phyloP scores from a whole-genome alignment of 2,888 invertebrate species.

The Megamerina dolium region DNA sequence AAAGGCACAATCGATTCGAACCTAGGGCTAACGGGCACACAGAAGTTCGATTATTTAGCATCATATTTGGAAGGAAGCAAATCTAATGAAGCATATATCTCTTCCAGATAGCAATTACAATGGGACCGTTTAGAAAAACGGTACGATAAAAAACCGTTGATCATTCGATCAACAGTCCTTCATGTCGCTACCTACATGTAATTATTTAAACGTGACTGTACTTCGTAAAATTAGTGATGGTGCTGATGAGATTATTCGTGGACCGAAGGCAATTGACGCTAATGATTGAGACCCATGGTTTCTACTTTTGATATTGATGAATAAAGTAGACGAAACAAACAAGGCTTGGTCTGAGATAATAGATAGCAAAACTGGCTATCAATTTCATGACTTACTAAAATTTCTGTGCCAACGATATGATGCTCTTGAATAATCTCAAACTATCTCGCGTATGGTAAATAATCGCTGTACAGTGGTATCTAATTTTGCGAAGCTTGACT shows the following conservation, averaged over 20 bases:
- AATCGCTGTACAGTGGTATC: background rate
- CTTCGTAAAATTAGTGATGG: background rate
- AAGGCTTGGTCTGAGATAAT: background rate
- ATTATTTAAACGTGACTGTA: background rate
- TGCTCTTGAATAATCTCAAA: background rate
- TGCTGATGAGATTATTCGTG: background rate
- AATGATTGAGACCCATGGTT: constrained; percentile 1
- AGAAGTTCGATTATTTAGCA: background rate
- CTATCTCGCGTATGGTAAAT: background rate
- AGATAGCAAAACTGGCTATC: background rate
- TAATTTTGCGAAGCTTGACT: background rate
- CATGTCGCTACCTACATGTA: no score
- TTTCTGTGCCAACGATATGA: background rate
- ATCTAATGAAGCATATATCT: background rate
- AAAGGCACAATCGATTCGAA: no score
- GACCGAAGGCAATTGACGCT: background rate
- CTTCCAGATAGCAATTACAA: background rate
- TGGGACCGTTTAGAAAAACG: background rate
- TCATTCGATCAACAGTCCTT: no score
- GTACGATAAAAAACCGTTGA: background rate
- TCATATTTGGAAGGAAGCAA: background rate
- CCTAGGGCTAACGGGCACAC: no score
- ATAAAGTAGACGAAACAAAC: constrained; percentile 3
- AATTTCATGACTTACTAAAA: background rate
- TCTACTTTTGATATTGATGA: background rate